Evolutionary conservation across 2,797 vertebrate genomes (phyloP).

Genomic region (Mus spretus): DNA sequence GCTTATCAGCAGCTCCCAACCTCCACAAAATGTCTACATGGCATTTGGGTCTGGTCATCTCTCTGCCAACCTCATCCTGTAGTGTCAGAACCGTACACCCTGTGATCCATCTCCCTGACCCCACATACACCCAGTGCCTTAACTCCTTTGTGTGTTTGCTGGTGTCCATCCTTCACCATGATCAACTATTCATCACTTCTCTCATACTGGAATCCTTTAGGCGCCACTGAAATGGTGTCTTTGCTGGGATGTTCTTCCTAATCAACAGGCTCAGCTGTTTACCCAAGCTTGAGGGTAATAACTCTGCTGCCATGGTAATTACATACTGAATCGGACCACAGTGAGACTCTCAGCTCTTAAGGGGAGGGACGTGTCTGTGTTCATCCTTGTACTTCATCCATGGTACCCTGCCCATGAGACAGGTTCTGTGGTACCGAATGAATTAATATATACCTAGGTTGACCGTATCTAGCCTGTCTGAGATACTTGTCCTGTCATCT

Average conservation of each 20-base stretch:
- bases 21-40: background rate
- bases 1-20: background rate
- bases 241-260: slow-evolving; percentile 28
- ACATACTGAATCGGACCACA: background rate
- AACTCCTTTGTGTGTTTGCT: background rate
- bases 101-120: background rate
- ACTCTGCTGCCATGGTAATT: fast-evolving
- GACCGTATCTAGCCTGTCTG: background rate
- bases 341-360: background rate
- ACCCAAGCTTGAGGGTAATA: background rate
- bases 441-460: background rate
- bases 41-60: background rate
- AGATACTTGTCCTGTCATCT: background rate
- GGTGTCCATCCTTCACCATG: background rate
- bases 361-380: background rate
- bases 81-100: background rate
- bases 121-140: background rate
- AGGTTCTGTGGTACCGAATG: background rate
- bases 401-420: background rate
- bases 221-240: background rate
- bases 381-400: background rate
- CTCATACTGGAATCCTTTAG: background rate
- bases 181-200: background rate
- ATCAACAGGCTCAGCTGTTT: background rate
- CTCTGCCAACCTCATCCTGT: background rate